These are phyloP conservation scores for Panopea generosa DNA, from an alignment of 2,888 invertebrate genomes.

Conservation along the genomic window DNA sequence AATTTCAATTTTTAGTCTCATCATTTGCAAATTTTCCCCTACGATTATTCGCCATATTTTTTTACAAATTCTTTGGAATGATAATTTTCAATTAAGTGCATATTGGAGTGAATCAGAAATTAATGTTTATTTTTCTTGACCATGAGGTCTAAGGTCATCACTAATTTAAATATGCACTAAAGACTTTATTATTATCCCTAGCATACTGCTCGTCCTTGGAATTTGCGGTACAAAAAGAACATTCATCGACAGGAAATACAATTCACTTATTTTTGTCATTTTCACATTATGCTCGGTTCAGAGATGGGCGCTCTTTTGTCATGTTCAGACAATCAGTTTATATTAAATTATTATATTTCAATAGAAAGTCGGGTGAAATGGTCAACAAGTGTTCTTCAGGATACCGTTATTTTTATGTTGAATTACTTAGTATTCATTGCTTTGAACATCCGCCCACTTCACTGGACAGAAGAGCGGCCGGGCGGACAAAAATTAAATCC, in stretches of 20 bases:
- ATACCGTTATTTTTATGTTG: not conserved
- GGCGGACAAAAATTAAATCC: no score
- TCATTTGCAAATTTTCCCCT: no score
- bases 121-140: constrained; percentile 32
- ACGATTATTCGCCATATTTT: no score
- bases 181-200: constrained; percentile 1
- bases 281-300: not conserved
- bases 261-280: constrained; percentile 42
- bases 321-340: constrained; percentile 26
- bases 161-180: constrained; percentile 23
- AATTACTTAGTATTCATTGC: no score
- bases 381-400: constrained; percentile 22
- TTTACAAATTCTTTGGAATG: no score
- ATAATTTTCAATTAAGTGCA: constrained; percentile 16
- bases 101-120: constrained; percentile 20
- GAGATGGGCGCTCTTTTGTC: constrained; percentile 23
- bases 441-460: no score
- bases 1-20: no score
- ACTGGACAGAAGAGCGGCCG: no score
- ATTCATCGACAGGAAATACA: constrained; percentile 23
- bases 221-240: constrained; percentile 6
- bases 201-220: not conserved
- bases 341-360: constrained; percentile 44
- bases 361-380: constrained; percentile 27
- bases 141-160: constrained; percentile 11